Base-by-base conservation (phyloP, 2,797 vertebrate species). In the Pseudochirops cupreus region DNA sequence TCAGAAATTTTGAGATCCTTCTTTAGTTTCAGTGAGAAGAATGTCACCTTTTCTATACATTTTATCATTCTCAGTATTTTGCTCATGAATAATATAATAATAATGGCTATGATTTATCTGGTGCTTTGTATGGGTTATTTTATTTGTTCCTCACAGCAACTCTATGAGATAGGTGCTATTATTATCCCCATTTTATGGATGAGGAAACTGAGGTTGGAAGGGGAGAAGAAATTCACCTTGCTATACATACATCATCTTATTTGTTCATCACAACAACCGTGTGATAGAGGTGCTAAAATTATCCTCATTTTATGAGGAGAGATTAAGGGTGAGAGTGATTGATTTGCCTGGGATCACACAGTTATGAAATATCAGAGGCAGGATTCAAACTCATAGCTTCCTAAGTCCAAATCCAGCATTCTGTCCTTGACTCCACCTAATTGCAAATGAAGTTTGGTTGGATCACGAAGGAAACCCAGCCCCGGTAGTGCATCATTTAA, bases 1-100 rank as follows among this genome's bases (percentile, higher is more conserved):
- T 95, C 96, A 98, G 91, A 92, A 90, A 96, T 95, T 98, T 97
- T 97, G 58, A 96, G 97, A 96, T 96, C 97, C 95, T 94, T 96
- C 91, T 67, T 98, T 98, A 92, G 94, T 97, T 97, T 94, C 95
- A 96, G 93, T 96, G 91, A 95, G 98, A 97, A 95, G 82, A 98
- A 96, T 95, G 97, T 39, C 62, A 95, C 18, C 93, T 98, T 97
- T 97, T 50, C 91, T 97, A 91, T 0, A 97, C 93, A 96, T 96
- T 96, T 95, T 97, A 91, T 91, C 90, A 93, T 31, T 94, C 56
- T 92, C 93, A n/a, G 54, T 54, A 96, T 91, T 96, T 96, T 94
- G 18, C 92, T 97, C 95, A 93, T 59, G 92, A 29, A 62, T 96
- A 97, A 74, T 24, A 62, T 96, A 97, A 74, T 24, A 82, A 46